Conservation (phyloP, 1,140 invertebrate species). For the Triops cancriformis region DNA sequence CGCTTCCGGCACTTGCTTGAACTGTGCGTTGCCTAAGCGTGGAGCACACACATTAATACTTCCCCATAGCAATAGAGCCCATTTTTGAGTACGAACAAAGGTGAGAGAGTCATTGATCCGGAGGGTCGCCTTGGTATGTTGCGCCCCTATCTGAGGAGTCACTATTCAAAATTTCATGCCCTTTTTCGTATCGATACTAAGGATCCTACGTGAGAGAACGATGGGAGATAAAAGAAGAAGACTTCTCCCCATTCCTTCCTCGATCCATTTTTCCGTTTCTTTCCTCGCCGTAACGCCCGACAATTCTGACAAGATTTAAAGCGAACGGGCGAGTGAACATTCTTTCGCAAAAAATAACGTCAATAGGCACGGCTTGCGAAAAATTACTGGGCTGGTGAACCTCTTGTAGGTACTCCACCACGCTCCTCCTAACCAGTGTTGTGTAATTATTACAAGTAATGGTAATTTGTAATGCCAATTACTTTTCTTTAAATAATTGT, state of each 20-base stretch:
- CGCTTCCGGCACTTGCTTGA: no score
- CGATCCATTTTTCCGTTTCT: constrained; percentile 29
- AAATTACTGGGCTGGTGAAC: no score
- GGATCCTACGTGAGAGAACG: neutral
- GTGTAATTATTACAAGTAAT: no score
- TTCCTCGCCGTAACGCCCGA: no score
- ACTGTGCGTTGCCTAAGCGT: neutral
- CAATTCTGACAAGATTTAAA: no score
- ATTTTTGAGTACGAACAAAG: neutral
- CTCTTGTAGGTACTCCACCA: no score
- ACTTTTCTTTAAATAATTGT: no score
- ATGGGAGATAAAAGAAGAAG: constrained; percentile 5
- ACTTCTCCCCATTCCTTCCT: constrained; percentile 28
- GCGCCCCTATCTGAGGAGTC: neutral
- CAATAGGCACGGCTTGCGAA: no score
- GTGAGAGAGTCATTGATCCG: constrained; percentile 6
- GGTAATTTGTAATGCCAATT: no score
- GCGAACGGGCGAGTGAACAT: no score
- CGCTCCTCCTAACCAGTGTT: no score
- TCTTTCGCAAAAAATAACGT: no score
- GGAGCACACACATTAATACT: neutral
- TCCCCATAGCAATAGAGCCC: neutral
- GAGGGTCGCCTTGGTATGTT: constrained; percentile 19
- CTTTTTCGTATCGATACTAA: neutral
- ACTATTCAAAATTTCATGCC: neutral